These are phyloP conservation scores for Tanytarsus gracilentus DNA, from an alignment of 2,888 invertebrate genomes.

Conservation along the genomic window DNA sequence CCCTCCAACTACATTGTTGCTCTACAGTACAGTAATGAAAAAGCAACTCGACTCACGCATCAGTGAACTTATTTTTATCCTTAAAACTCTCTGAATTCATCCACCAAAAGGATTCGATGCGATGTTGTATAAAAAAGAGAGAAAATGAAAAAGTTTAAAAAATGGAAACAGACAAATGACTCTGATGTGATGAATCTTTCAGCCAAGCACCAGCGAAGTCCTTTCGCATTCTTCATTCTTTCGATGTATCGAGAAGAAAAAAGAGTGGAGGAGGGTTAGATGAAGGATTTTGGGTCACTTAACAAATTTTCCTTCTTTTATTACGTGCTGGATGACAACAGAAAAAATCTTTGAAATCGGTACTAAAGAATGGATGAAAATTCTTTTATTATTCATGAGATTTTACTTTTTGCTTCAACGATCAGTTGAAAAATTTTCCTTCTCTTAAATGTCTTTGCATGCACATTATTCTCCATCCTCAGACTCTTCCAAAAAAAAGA, in stretches of 20 bases:
- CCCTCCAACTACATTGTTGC: no score
- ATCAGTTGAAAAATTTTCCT: conserved; percentile 3
- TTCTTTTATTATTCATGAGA: conserved; percentile 26
- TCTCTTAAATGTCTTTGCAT: no score
- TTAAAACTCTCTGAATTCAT: neutral
- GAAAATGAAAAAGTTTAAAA: conserved; percentile 1
- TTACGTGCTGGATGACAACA: conserved; percentile 16
- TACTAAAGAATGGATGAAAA: neutral
- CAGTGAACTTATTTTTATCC: conserved; percentile 11
- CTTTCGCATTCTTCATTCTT: conserved; percentile 9
- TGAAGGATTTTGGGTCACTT: conserved; percentile 28
- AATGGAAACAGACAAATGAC: conserved; percentile 4
- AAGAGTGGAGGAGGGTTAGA: neutral
- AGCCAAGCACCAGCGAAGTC: neutral
- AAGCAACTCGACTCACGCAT: conserved; percentile 20
- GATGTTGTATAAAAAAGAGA: neutral
- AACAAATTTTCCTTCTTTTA: conserved; percentile 22
- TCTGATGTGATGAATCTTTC: conserved; percentile 22
- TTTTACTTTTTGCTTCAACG: conserved; percentile 11
- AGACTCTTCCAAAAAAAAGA: no score
- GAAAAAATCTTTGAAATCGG: conserved; percentile 1
- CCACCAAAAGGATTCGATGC: neutral
- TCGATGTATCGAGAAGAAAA: neutral
- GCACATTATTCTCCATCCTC: no score
- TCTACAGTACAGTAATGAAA: no score